Conservation (phyloP, 37 sponge, comb jelly and placozoan genomes). For the Chondrosia reniformis region DNA sequence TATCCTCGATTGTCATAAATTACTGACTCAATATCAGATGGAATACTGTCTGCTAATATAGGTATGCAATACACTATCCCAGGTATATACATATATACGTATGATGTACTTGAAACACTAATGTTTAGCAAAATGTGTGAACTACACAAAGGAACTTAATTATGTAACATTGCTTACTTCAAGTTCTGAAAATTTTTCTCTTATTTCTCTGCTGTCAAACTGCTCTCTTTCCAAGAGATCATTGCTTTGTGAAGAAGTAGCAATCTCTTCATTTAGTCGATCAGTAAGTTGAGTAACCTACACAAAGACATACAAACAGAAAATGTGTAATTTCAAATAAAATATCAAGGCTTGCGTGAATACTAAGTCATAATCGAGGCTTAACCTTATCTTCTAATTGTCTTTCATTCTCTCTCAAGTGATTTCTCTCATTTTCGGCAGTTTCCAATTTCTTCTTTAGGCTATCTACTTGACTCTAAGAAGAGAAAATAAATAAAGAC, state of each 20-base stretch:
- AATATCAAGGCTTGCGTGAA: not conserved
- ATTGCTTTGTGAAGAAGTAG: slow-evolving; percentile 40
- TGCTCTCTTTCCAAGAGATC: slow-evolving; percentile 82
- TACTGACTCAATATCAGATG: too few species aligned
- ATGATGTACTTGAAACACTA: too few species aligned
- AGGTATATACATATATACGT: too few species aligned
- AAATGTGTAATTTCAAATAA: too few species aligned
- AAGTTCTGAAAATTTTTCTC: slow-evolving; percentile 69
- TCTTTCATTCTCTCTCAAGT: slow-evolving; percentile 62
- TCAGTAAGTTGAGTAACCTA: slow-evolving; percentile 58
- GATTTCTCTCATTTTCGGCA: slow-evolving; percentile 65
- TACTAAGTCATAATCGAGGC: not conserved
- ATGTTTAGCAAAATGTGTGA: too few species aligned
- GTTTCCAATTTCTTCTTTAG: slow-evolving; percentile 61
- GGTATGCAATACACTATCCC: too few species aligned
- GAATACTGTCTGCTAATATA: too few species aligned
- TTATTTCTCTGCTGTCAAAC: slow-evolving; percentile 67
- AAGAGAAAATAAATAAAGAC: not conserved
- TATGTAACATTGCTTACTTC: too few species aligned
- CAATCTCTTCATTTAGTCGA: slow-evolving; percentile 55
- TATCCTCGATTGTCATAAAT: too few species aligned
- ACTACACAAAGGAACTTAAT: too few species aligned
- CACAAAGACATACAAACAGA: not conserved
- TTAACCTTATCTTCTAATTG: slow-evolving; percentile 61
- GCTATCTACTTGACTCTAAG: slow-evolving; percentile 65